phyloP scores from a whole-genome alignment of 2,113 vertebrate genomes.

The Philantomba maxwellii region DNA sequence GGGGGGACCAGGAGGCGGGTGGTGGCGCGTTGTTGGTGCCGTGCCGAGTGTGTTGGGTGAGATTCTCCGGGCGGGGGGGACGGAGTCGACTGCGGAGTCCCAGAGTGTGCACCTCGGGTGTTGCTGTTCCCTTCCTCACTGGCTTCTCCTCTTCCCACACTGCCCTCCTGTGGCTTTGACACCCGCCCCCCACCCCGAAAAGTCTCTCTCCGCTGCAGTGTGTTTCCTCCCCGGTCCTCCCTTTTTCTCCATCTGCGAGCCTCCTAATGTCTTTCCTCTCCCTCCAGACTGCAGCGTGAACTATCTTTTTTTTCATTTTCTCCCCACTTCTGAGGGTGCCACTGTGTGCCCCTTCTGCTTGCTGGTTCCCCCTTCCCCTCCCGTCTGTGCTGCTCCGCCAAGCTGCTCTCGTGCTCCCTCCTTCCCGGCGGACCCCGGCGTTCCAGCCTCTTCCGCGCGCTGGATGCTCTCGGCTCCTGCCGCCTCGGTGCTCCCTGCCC shows the following conservation, averaged over 20 bases:
- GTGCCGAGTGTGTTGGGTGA: neutral
- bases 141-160: too few relatives aligned
- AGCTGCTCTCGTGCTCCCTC: neutral
- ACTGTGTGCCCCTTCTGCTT: neutral
- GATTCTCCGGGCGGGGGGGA: neutral
- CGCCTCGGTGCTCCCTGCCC: rapidly evolving
- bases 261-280: neutral
- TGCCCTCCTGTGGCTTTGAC: rapidly evolving
- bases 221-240: neutral
- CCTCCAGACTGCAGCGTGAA: neutral
- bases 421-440: rapidly evolving
- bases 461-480: neutral
- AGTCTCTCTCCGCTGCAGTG: neutral
- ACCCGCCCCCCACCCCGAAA: neutral
- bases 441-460: rapidly evolving
- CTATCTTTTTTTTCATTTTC: neutral
- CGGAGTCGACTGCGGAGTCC: too few relatives aligned
- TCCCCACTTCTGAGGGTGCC: neutral
- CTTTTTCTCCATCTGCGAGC: rapidly evolving
- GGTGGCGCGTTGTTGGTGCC: rapidly evolving
- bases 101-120: rapidly evolving
- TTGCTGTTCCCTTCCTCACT: neutral
- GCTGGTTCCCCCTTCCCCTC: neutral
- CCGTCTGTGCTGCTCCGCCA: rapidly evolving
- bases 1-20: neutral